Base-by-base conservation (phyloP, 2,888 invertebrate species). In the Thumatha senex region DNA sequence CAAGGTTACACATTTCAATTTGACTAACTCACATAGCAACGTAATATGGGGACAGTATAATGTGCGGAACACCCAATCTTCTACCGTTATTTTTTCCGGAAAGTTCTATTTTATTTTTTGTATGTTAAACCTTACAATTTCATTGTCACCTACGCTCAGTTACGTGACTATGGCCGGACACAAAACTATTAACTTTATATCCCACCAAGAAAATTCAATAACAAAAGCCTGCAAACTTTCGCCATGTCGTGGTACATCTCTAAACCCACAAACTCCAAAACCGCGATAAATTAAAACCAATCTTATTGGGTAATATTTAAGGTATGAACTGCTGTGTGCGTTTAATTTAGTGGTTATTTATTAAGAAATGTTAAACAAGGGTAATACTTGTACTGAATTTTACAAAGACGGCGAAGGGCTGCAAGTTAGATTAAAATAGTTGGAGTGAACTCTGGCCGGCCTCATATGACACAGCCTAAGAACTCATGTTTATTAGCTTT, bases 371-470 rank as follows among this genome's bases (percentile, higher is more conserved):
- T 70, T 76, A 80, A 80, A 77, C 76, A 74, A 57, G 62, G 56
- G 61, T 56, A 61, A 54, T 61, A 77, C 69, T 75, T 64, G 66
- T 72, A 63, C 70, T 70, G 74, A 80, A 80, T 81, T 82, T 82
- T 78, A 77, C 79, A 78, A 79, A 78, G 70, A 68, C 61, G 70
- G 72, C 74, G 78, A 70, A 63, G 45, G 45, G 31, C 65, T 56
- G 48, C 72, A 82, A 83, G 73, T 84, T 84, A 82, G 80, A 86
- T 86, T 85, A 86, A 85, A 86, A 85, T 85, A 84, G 86, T 86
- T 86, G 69, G 42, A 50, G 61, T 67, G 61, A 73, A 75, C 67
- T 73, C 70, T 63, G 55, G 54, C 63, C 59, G 56, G 61, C 56
- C 63, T 65, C 69, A 48, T 73, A 67, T 75, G 78, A 78, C 76